These are phyloP conservation scores for Lissonota sp. DNA, from an alignment of 2,888 invertebrate species.

Conservation along the genomic window DNA sequence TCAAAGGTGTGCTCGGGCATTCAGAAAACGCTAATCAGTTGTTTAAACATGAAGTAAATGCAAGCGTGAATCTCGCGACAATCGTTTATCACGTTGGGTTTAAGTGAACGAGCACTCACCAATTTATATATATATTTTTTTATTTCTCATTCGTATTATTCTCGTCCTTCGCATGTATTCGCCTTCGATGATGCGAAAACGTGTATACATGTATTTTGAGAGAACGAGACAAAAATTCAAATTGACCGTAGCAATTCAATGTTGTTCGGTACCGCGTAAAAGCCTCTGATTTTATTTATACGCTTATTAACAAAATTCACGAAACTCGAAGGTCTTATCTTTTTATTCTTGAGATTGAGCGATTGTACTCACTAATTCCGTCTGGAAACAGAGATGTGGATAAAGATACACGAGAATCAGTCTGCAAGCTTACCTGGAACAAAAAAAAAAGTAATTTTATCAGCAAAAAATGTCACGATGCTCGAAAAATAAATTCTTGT, in stretches of 20 bases:
- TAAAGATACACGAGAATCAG: background rate
- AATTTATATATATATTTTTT: constrained; percentile 16
- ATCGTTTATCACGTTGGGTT: constrained; percentile 49
- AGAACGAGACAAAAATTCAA: constrained; percentile 36
- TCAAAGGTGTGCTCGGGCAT: constrained; percentile 29
- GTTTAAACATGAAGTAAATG: constrained; percentile 45
- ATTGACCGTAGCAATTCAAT: constrained; percentile 43
- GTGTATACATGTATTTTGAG: background rate
- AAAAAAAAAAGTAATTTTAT: constrained; percentile 5
- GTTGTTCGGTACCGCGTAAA: constrained; percentile 10
- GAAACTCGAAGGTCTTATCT: constrained; percentile 25
- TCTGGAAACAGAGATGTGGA: background rate
- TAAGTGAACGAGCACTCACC: constrained; percentile 43
- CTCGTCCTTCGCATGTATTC: constrained; percentile 38
- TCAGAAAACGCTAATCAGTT: constrained; percentile 29
- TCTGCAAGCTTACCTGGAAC: constrained; percentile 15
- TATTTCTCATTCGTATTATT: constrained; percentile 11
- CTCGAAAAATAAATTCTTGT: too few species aligned
- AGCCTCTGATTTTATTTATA: constrained; percentile 9
- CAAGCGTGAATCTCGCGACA: constrained; percentile 29
- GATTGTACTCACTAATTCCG: constrained; percentile 16
- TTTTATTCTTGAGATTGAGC: constrained; percentile 2
- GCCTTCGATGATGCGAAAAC: constrained; percentile 22
- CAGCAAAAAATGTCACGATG: too few species aligned
- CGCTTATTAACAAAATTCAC: constrained; percentile 40